Evolutionary conservation across 37 sponge, comb jelly and placozoan genomes (phyloP).

Genomic region (Agelas oroides): DNA sequence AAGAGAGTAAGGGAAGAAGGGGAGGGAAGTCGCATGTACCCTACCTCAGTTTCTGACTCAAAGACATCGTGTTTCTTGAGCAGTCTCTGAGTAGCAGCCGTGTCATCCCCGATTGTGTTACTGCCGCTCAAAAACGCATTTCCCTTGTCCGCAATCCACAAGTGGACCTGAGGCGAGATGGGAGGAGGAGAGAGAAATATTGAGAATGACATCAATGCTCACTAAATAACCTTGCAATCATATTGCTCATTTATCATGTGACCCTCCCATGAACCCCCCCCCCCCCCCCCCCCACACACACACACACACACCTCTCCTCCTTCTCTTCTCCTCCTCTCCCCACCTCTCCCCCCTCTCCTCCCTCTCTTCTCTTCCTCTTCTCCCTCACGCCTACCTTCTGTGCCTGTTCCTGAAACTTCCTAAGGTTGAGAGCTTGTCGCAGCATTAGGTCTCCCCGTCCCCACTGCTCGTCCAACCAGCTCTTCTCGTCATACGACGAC

Average conservation of each 20-base stretch:
- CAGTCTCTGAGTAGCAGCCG: constrained; percentile 2
- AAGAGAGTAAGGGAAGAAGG: too few species aligned
- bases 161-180: constrained; percentile 51
- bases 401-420: constrained; percentile 45
- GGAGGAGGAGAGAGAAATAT: too few species aligned
- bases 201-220: neutral
- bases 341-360: too few species aligned
- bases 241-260: neutral
- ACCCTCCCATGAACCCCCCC: too few species aligned
- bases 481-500: constrained; percentile 56
- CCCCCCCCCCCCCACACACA: too few species aligned
- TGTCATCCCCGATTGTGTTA: constrained; percentile 36
- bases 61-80: constrained; percentile 65
- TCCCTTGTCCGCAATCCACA: constrained; percentile 59
- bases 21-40: too few species aligned
- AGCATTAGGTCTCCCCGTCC: constrained; percentile 15
- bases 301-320: too few species aligned
- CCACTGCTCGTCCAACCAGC: constrained; percentile 66
- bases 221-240: neutral
- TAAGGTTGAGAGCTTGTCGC: constrained; percentile 37
- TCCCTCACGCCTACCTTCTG: constrained; percentile 70
- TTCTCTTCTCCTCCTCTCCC: too few species aligned
- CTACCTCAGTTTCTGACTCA: constrained; percentile 31
- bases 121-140: constrained; percentile 39
- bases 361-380: too few species aligned